Percentiles rank a stretch among this genome's conserved stretches.
Conservation (phyloP, 2,113 vertebrate species). For the Psammodynastes pulverulentus region DNA sequence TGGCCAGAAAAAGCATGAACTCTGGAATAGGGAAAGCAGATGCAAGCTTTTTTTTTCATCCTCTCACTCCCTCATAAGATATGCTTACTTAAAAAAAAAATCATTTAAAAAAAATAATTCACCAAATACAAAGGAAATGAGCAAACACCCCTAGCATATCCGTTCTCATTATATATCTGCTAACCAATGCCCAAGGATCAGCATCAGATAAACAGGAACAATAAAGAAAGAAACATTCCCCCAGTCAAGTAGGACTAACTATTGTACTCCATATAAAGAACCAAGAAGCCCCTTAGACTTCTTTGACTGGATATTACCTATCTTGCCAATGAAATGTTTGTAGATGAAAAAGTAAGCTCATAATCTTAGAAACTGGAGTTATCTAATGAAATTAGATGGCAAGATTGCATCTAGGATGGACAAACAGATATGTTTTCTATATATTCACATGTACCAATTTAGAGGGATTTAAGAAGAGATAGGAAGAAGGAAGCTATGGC, state of each 20-base stretch:
- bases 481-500: background rate
- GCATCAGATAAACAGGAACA: background rate
- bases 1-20: background rate
- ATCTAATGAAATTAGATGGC: background rate
- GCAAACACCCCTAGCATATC: background rate
- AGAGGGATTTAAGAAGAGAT: background rate
- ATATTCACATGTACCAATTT: background rate
- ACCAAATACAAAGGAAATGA: background rate
- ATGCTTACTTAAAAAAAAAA: background rate
- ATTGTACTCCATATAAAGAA: background rate
- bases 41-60: background rate
- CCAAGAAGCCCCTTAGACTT: background rate
- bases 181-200: too few relatives aligned
- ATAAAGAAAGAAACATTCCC: background rate
- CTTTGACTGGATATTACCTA: background rate
- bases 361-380: background rate
- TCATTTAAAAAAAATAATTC: background rate
- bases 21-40: background rate
- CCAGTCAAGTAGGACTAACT: background rate
- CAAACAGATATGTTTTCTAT: background rate
- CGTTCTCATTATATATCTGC: background rate
- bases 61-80: background rate
- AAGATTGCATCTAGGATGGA: background rate
- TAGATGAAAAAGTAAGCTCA: background rate
- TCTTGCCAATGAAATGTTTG: background rate